A percentile compares a stretch with the other conserved stretches of the same genome.
These are phyloP conservation scores for Pseudoips prasinana DNA, from an alignment of 2,888 invertebrate species.

Conservation along the genomic window DNA sequence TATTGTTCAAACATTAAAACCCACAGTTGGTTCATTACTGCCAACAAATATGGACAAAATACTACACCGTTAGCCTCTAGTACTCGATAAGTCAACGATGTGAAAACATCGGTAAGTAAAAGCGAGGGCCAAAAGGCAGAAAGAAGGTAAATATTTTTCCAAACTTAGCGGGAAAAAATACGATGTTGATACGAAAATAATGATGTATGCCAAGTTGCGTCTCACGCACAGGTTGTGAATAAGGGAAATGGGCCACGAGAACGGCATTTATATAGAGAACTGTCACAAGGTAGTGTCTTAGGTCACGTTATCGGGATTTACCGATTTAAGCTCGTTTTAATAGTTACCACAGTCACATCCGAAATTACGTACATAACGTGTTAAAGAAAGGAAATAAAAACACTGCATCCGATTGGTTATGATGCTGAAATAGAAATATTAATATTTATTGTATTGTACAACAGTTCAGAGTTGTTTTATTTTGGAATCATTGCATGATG, in stretches of 20 bases:
- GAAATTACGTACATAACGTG: constrained; percentile 14
- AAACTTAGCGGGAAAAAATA: too few species aligned
- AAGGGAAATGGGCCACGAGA: too few species aligned
- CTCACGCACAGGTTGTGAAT: too few species aligned
- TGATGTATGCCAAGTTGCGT: too few species aligned
- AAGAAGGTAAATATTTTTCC: too few species aligned
- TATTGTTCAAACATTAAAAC: constrained; percentile 20
- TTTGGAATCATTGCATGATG: constrained; percentile 8
- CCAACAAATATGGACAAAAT: constrained; percentile 30
- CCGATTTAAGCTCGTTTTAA: neutral
- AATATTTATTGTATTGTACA: constrained; percentile 9
- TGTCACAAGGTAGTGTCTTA: too few species aligned
- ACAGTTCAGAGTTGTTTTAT: constrained; percentile 16
- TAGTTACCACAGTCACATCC: neutral
- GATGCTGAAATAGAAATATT: constrained; percentile 15
- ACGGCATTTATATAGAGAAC: too few species aligned
- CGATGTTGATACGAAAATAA: too few species aligned
- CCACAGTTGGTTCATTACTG: constrained; percentile 11
- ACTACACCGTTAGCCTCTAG: neutral
- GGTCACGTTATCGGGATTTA: neutral
- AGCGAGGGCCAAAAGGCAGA: too few species aligned
- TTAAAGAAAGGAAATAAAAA: constrained; percentile 27
- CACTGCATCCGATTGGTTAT: constrained; percentile 18
- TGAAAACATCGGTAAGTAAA: too few species aligned
- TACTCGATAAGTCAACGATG: too few species aligned